These are phyloP conservation scores for Aegotheles bennettii DNA, from an alignment of 2,113 vertebrate species.

Conservation along the genomic window DNA sequence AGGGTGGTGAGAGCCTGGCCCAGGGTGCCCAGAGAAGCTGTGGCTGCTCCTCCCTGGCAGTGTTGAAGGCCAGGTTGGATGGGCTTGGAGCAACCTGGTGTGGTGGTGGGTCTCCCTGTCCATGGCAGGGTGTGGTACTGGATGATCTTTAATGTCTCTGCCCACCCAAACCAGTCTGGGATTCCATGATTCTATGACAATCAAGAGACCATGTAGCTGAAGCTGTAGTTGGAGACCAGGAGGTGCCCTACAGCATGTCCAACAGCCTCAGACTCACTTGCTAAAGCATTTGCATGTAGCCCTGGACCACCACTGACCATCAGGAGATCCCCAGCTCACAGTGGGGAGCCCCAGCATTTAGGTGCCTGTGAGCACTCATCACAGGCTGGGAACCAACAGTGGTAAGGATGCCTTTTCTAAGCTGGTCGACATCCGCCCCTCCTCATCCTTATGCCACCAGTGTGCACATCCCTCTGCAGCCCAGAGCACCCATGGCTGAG, in stretches of 20 bases:
- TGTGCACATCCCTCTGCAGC: not conserved
- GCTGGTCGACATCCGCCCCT: not conserved
- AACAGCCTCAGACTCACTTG: not conserved
- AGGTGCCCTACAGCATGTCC: not conserved
- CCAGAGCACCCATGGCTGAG: not conserved
- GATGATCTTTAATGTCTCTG: too few relatives aligned
- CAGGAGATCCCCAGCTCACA: not conserved
- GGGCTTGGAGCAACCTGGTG: too few relatives aligned
- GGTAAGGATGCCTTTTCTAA: not conserved
- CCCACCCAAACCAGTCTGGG: too few relatives aligned
- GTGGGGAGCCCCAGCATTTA: accelerated
- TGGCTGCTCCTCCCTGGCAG: too few relatives aligned
- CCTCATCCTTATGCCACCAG: not conserved
- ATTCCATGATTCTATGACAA: too few relatives aligned
- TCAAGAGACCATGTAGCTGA: not conserved
- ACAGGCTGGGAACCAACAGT: not conserved
- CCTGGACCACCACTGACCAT: not conserved
- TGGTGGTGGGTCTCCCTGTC: too few relatives aligned
- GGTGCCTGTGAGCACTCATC: not conserved
- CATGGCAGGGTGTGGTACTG: too few relatives aligned
- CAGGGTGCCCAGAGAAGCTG: too few relatives aligned
- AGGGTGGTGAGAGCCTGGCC: too few relatives aligned
- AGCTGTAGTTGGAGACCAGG: not conserved
- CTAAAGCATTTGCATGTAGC: accelerated
- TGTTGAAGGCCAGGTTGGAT: too few relatives aligned